Conservation (phyloP, 2,888 invertebrate species). For the Odontomyia ornata region DNA sequence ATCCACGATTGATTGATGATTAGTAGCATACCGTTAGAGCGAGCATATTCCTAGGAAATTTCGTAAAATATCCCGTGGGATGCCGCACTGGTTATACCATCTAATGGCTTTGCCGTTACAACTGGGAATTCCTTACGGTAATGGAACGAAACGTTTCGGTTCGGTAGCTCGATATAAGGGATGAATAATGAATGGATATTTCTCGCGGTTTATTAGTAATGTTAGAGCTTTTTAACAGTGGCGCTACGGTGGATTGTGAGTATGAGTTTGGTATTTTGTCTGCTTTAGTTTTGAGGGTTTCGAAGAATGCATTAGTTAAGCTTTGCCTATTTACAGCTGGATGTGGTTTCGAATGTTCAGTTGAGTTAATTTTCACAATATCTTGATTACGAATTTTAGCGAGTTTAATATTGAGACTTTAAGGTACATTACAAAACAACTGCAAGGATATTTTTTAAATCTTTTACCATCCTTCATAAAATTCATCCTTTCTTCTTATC, state of each 20-base stretch:
- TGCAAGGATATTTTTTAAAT: neutral
- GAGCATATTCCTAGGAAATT: neutral
- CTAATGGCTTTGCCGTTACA: neutral
- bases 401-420: too few species aligned
- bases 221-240: neutral
- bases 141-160: neutral
- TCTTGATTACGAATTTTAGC: too few species aligned
- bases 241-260: too few species aligned
- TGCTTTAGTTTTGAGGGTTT: neutral
- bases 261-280: neutral
- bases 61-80: constrained; percentile 13
- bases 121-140: neutral
- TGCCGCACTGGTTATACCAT: neutral
- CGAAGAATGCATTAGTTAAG: neutral
- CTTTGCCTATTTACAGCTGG: neutral
- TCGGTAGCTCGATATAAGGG: neutral
- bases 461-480: neutral
- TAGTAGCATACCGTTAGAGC: neutral
- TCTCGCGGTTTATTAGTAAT: constrained; percentile 12
- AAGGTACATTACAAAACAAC: too few species aligned
- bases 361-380: too few species aligned
- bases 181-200: constrained; percentile 16
- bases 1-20: constrained; percentile 25
- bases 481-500: too few species aligned
- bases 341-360: neutral